Base-by-base conservation (phyloP, 2,888 invertebrate species). In the Agriopis aurantiaria region DNA sequence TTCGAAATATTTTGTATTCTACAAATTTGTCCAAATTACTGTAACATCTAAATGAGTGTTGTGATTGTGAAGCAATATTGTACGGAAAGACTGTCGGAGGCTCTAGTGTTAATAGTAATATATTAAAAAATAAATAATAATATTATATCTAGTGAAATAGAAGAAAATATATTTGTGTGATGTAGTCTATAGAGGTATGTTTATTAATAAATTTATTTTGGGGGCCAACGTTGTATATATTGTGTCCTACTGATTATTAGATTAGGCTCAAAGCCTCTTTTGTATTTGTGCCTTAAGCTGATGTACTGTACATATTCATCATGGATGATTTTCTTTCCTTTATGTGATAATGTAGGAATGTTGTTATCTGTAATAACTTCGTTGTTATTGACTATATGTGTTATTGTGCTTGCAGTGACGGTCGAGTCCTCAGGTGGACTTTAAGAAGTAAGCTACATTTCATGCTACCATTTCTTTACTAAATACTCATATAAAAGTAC, bases 51-150 rank as follows among this genome's bases (percentile, higher is more conserved):
- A 78, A 78, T 75, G 72, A 75, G 88, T 82, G 90, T 91, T 89
- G 89, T 91, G 89, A 89, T 86, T 84, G 84, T 83, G 78, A 87
- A 88, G 86, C 85, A 88, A 89, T 88, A 85, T 85, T 72, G 77
- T 86, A 87, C 81, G 80, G 82, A 84, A 92, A 92, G 92, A 92
- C 91, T 92, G 91, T 82, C 82, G 78, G 90, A 89, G 88, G 89
- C 87, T 91, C 87, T 89, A 89, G 81, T 62, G 14, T 33, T 69
- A 82, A 80, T 7, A 76, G 33, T 83, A 85, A 83, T 84, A 85
- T 83, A 83, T 83, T 73, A 76, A 77, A 73, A 71, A 72, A 68
- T 68, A 10, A 49, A 68, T 46, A 65, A 60, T 56, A 45, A 55
- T 64, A 60, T 48, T 63, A 63, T 69, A 57, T 67, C 14, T 71